Percentiles rank a stretch among this genome's conserved stretches.
Evolutionary conservation across 2,113 vertebrate genomes (phyloP).

Genomic region (Azemiops feae): DNA sequence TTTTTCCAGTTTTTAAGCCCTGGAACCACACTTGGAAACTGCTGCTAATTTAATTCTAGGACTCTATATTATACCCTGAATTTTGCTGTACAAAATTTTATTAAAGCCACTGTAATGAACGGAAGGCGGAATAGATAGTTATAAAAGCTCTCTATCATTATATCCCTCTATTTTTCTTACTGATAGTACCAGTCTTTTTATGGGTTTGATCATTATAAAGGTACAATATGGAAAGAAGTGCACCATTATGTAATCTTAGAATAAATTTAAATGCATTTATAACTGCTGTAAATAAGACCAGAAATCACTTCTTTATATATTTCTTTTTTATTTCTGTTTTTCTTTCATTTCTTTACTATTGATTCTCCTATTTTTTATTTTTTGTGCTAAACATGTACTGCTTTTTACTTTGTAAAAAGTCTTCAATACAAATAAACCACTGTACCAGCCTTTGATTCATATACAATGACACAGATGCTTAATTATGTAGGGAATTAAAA

Average conservation of each 20-base stretch:
- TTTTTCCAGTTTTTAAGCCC: not conserved
- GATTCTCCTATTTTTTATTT: not conserved
- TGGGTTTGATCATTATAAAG: not conserved
- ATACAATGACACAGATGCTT: slow-evolving; percentile 26
- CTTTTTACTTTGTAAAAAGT: not conserved
- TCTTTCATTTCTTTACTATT: not conserved
- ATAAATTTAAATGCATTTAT: not conserved
- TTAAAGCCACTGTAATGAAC: not conserved
- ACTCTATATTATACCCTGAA: not conserved
- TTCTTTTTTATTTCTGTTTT: not conserved
- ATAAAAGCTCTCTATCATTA: not conserved
- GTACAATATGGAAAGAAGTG: not conserved
- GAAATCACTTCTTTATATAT: not conserved
- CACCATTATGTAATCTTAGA: not conserved
- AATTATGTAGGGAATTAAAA: not conserved
- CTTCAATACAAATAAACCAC: not conserved
- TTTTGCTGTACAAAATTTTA: not conserved
- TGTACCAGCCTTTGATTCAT: slow-evolving; percentile 19
- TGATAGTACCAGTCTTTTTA: not conserved
- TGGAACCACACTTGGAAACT: not conserved
- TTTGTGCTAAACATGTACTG: not conserved
- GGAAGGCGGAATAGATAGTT: not conserved
- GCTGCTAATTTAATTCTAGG: not conserved
- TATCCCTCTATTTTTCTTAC: not conserved
- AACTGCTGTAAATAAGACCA: not conserved